Conservation (phyloP, 2,797 vertebrate genomes). For the Florisuga fusca region DNA sequence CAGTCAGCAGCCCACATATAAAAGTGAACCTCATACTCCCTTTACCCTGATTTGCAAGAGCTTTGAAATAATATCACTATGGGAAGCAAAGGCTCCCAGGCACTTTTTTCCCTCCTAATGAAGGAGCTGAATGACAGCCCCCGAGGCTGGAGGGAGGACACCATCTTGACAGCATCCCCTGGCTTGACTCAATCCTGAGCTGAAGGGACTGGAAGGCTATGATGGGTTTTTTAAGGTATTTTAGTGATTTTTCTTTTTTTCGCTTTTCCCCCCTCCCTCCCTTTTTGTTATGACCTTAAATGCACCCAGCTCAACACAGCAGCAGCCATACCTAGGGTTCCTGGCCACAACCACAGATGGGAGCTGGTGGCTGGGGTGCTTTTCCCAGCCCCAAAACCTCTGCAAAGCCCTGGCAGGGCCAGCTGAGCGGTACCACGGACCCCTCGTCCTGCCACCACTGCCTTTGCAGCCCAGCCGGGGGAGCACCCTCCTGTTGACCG, state of each 20-base stretch:
- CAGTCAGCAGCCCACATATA: background rate
- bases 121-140: constrained; percentile 60
- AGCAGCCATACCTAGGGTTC: background rate
- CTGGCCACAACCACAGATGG: background rate
- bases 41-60: background rate
- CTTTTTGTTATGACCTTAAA: background rate
- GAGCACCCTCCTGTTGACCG: background rate
- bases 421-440: rapidly evolving
- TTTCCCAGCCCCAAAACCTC: background rate
- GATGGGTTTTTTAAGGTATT: background rate
- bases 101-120: constrained; percentile 24
- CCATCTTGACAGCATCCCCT: background rate
- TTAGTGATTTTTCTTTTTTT: background rate
- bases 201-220: background rate
- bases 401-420: rapidly evolving
- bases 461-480: background rate
- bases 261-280: rapidly evolving
- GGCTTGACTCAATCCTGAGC: background rate
- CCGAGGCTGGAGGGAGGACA: background rate
- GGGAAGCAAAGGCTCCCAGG: background rate
- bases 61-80: constrained; percentile 29
- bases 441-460: rapidly evolving
- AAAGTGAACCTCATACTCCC: background rate
- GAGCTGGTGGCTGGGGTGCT: background rate
- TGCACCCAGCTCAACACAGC: background rate